Evolutionary conservation across 1,140 invertebrate species (phyloP), one percentile per base, ranked within the genome.

Genomic region (Galendromus occidentalis): DNA sequence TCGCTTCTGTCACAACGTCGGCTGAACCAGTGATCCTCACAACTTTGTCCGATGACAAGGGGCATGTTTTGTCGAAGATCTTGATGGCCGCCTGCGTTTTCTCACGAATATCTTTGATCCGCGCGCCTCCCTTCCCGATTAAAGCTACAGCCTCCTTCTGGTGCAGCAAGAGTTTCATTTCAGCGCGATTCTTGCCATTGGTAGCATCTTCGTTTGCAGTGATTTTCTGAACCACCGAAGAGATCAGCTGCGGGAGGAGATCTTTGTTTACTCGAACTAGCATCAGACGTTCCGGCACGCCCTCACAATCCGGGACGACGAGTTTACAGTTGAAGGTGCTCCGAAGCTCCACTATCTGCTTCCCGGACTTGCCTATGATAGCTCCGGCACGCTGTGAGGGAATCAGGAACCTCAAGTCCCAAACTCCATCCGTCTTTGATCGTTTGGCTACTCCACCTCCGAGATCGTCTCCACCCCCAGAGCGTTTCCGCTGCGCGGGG

Each of bases 281-380:
- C 51, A 59, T 59, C 14, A 59, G 22, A 17, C 51, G 51, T 33
- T 59, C 51, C 14, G 51, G 51, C 9, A 59, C 51, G 2, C 51
- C 51, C 33, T 59, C 51, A 22, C 51, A 59, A 22, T 59, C 51
- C 6, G 51, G 51, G 12, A 59, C 51, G 4, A 59, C 51, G 20
- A 59, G 51, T 33, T 59, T 59, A 33, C 51, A 59, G 22, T 59
- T 59, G 51, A 59, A 59, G 25, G 51, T 29, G 51, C 51, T 59
- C 14, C 51, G 51, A 25, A 59, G 51, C 20, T 59, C 51, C 25
- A 59, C 51, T 17, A 59, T 59, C 20, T 59, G 51, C 33, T 59
- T 59, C 17, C 51, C 51, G 51, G 51, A 59, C 22, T 59, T 59
- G 51, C 51, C 51, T 17, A 59, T 59, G 33, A 59, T 59, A 1